A percentile compares a stretch with the other conserved stretches of the same genome.
These are phyloP conservation scores for Tauraco hartlaubi DNA, from an alignment of 2,797 vertebrate genomes.

Conservation along the genomic window DNA sequence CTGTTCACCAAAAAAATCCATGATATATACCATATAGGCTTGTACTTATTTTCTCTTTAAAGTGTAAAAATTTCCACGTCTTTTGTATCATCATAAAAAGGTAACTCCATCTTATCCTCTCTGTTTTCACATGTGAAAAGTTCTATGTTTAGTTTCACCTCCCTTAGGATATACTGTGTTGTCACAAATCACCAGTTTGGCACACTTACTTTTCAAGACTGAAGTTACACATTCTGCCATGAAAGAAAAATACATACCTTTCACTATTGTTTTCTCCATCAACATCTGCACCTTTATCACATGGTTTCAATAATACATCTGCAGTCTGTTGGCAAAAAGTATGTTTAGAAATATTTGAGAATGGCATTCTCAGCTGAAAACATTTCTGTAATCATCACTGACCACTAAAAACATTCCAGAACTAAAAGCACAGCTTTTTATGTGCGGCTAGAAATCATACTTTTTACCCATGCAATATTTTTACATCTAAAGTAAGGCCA, in stretches of 20 bases:
- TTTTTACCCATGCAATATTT: not conserved
- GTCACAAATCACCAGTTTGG: not conserved
- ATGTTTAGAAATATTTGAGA: not conserved
- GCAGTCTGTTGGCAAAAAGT: conserved; percentile 67
- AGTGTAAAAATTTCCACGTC: not conserved
- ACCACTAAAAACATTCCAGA: not conserved
- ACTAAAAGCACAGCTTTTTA: not conserved
- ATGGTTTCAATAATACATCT: conserved; percentile 83
- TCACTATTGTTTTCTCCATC: conserved; percentile 86
- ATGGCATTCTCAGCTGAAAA: not conserved
- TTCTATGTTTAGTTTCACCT: not conserved
- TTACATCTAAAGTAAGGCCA: not conserved
- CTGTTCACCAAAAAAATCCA: not conserved
- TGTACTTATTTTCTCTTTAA: not conserved
- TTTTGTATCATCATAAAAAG: not conserved
- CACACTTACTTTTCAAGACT: not conserved
- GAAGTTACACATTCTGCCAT: not conserved
- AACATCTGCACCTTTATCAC: conserved; percentile 85
- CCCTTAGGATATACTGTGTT: not conserved
- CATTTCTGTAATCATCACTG: not conserved
- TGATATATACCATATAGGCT: accelerated
- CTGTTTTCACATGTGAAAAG: not conserved
- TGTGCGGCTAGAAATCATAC: not conserved
- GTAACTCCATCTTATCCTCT: not conserved
- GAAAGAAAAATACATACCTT: conserved; percentile 80